phyloP scores from a whole-genome alignment of 2,113 vertebrate species.

The Ceyx cyanopectus region DNA sequence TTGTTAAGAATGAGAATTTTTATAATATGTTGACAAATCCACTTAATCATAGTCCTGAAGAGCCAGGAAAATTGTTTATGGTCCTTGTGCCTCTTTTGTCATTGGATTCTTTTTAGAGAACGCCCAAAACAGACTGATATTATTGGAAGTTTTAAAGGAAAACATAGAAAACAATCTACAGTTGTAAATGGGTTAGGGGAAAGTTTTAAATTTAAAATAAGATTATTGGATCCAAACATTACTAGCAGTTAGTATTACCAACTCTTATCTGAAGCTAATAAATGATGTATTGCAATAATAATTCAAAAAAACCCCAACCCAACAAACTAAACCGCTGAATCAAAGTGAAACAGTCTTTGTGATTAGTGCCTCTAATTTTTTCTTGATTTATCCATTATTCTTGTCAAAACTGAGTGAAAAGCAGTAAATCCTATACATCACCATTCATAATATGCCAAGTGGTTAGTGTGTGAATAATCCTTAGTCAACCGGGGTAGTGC shows the following conservation, averaged over 20 bases:
- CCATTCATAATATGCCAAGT: background rate
- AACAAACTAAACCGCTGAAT: background rate
- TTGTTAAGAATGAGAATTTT: background rate
- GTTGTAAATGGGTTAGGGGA: background rate
- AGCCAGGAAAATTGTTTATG: background rate
- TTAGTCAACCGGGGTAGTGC: background rate
- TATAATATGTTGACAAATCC: background rate
- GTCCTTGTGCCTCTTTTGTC: background rate
- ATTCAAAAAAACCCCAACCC: background rate
- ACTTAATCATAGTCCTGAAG: background rate
- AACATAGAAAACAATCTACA: background rate
- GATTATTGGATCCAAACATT: background rate
- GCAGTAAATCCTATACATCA: background rate
- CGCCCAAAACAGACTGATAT: background rate
- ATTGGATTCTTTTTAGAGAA: background rate
- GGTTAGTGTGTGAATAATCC: background rate
- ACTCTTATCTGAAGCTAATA: background rate
- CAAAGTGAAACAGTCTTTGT: background rate
- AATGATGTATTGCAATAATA: background rate
- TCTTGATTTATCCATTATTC: background rate
- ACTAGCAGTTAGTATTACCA: background rate
- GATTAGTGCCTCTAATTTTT: background rate
- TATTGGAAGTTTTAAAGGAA: background rate
- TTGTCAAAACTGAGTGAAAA: background rate
- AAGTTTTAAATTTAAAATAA: background rate